Evolutionary conservation across 2,797 vertebrate genomes (phyloP).

Genomic region (Tokudaia muenninki): DNA sequence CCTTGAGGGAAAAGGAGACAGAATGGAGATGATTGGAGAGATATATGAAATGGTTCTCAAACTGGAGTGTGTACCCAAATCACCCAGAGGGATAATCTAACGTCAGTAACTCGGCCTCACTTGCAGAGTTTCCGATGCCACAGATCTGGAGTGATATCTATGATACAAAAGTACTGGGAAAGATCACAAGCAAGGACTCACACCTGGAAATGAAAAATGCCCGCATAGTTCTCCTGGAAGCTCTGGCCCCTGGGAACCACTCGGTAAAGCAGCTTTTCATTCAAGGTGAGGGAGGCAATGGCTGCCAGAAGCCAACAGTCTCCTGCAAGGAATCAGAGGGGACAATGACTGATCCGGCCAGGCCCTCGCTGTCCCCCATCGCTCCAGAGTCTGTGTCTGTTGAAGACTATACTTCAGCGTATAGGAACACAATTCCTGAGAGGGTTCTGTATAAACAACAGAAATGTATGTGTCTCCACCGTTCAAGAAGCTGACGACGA

Average conservation of each 20-base stretch:
- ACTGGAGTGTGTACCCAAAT: accelerated
- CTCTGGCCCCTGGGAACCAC: slow-evolving; percentile 89
- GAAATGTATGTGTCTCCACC: background rate
- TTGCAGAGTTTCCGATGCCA: background rate
- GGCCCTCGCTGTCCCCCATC: background rate
- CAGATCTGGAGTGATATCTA: background rate
- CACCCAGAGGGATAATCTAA: background rate
- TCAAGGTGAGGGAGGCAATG: slow-evolving; percentile 91
- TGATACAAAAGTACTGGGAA: accelerated
- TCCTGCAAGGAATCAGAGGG: slow-evolving; percentile 79
- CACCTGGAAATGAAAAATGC: slow-evolving; percentile 93
- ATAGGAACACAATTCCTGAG: background rate
- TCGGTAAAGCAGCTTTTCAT: slow-evolving; percentile 86
- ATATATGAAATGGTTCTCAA: background rate
- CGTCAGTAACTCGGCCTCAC: accelerated
- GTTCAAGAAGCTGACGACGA: background rate
- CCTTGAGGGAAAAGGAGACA: accelerated
- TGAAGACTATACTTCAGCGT: background rate
- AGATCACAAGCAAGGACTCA: accelerated
- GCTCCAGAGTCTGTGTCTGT: background rate
- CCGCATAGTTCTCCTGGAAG: slow-evolving; percentile 89
- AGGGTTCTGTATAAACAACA: background rate
- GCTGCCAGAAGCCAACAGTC: slow-evolving; percentile 93
- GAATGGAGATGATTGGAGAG: background rate
- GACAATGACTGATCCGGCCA: background rate